Evolutionary conservation across 30 jellyfish, hydroid and myxozoan species (phyloP).

Genomic region (Cassiopea xamachana): DNA sequence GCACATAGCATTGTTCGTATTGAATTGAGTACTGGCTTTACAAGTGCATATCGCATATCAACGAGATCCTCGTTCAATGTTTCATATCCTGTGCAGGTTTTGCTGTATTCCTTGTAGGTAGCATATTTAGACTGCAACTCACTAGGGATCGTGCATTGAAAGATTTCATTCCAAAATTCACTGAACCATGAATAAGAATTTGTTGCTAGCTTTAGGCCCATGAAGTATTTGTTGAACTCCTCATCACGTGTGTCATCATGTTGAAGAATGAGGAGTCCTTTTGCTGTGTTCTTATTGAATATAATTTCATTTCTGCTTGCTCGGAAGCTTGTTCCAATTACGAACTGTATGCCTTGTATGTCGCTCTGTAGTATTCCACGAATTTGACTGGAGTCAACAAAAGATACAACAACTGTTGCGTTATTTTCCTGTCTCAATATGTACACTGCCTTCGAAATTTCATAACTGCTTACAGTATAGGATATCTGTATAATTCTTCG

Average conservation of each 20-base stretch:
- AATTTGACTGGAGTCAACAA: constrained; percentile 53
- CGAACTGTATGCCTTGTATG: neutral
- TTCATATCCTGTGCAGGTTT: constrained; percentile 63
- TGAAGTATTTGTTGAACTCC: constrained; percentile 13
- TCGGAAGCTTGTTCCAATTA: constrained; percentile 35
- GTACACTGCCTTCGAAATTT: neutral
- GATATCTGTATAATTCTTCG: constrained; percentile 12
- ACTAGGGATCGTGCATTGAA: constrained; percentile 42
- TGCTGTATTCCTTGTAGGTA: constrained; percentile 1
- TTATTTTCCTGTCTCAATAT: constrained; percentile 5
- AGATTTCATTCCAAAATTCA: constrained; percentile 72
- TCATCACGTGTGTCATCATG: constrained; percentile 26
- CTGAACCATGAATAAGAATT: constrained; percentile 47
- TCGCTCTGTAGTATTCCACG: constrained; percentile 49
- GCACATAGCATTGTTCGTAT: constrained; percentile 40
- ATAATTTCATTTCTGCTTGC: neutral
- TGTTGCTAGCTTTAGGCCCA: constrained; percentile 22
- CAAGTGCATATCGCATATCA: constrained; percentile 33
- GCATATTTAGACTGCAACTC: neutral
- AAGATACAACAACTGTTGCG: constrained; percentile 51
- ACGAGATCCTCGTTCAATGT: constrained; percentile 5
- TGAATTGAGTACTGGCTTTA: constrained; percentile 47
- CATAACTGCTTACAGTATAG: constrained; percentile 10
- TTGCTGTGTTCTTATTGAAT: neutral
- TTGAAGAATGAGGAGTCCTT: neutral